These are phyloP conservation scores for Hyalella azteca DNA, from an alignment of 2,888 invertebrate genomes.

Conservation along the genomic window DNA sequence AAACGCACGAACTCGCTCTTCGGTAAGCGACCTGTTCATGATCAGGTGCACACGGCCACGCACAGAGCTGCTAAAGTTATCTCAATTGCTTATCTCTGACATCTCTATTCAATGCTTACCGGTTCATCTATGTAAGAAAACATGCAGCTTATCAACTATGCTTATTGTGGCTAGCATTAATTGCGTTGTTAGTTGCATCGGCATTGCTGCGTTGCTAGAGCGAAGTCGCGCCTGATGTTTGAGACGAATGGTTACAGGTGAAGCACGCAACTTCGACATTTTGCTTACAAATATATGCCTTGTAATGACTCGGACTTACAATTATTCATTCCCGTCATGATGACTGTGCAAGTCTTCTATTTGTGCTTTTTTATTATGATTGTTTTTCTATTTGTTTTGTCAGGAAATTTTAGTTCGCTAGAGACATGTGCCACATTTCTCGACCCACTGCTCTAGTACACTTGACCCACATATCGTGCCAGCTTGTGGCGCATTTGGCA, in stretches of 20 bases:
- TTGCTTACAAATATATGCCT: background rate
- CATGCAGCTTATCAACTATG: background rate
- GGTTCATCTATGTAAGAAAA: background rate
- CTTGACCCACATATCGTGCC: slow-evolving; percentile 40
- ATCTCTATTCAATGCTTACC: background rate
- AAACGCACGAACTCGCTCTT: slow-evolving; percentile 1
- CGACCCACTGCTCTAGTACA: slow-evolving; percentile 40
- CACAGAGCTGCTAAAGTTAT: background rate
- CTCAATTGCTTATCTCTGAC: background rate
- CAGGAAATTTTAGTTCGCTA: background rate
- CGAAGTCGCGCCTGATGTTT: background rate
- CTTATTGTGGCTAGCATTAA: background rate
- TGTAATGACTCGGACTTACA: no score
- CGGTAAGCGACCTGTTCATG: background rate
- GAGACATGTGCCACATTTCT: slow-evolving; percentile 5
- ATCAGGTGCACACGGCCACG: background rate
- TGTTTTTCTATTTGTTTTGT: background rate
- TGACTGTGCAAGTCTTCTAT: no score
- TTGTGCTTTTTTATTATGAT: background rate
- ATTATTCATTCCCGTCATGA: no score
- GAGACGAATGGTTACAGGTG: slow-evolving; percentile 20
- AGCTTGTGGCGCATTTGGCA: slow-evolving; percentile 26
- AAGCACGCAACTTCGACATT: background rate
- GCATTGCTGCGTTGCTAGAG: background rate
- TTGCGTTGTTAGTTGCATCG: background rate